Conservation (phyloP, 2,113 vertebrate species). For the zebrafish (Danio rerio) region GRCz12tu NC_133191.1:11203001-11203500, state of each 20-base stretch:
- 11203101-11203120: background rate
- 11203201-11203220: constrained; percentile 54
- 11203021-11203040: too few relatives aligned
- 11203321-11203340: constrained; percentile 86
- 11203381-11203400: constrained; percentile 84
- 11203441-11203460: constrained; percentile 78
- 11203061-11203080: background rate
- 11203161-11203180: constrained; percentile 22
- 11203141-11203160: constrained; percentile 13
- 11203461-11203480: constrained; percentile 78
- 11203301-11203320: constrained; percentile 12
- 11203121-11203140: background rate
- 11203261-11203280: constrained; percentile 63
- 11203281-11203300: too few relatives aligned
- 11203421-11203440: constrained; percentile 60
- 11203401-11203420: constrained; percentile 77
- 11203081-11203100: background rate
- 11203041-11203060: too few relatives aligned
- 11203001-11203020: too few relatives aligned
- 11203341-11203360: constrained; percentile 82
- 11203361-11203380: constrained; percentile 85
- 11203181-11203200: constrained; percentile 22
- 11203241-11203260: constrained; percentile 48
- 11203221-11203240: constrained; percentile 43
- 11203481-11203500: constrained; percentile 79